phyloP scores from a whole-genome alignment of 37 sponge, comb jelly and placozoan genomes.

The Chondrilla cf. caribensis region DNA sequence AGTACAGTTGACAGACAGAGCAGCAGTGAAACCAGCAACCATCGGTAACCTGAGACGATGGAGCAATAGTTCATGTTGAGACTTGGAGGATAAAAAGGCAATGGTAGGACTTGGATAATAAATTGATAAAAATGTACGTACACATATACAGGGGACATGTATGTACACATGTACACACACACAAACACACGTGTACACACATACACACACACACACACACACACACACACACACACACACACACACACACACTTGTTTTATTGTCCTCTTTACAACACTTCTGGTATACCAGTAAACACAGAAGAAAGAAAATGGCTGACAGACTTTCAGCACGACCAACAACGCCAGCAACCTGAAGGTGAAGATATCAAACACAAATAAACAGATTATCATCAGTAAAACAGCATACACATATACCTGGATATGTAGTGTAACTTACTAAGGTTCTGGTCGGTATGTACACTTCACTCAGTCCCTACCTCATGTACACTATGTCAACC shows the following conservation, averaged over 20 bases:
- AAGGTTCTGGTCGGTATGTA: no score
- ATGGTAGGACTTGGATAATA: no score
- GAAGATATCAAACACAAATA: not conserved
- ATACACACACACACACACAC: not conserved
- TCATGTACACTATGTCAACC: no score
- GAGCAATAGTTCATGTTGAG: no score
- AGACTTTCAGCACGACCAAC: constrained; percentile 91
- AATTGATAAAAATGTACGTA: no score
- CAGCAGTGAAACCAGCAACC: constrained; percentile 19
- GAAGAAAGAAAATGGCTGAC: constrained; percentile 76
- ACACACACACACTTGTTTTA: constrained; percentile 21
- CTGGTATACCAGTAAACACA: constrained; percentile 46
- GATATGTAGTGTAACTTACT: no score
- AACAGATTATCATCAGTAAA: no score
- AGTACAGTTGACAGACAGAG: constrained; percentile 60
- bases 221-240: not conserved
- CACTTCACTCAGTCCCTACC: no score
- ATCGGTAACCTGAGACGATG: not conserved
- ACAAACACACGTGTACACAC: not conserved
- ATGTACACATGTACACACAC: not conserved
- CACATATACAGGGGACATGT: no score
- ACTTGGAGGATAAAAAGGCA: no score
- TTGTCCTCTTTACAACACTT: constrained; percentile 27
- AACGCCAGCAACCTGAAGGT: constrained; percentile 80
- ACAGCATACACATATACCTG: no score